Base-by-base conservation (phyloP, 2,797 vertebrate genomes). In the Tachyglossus aculeatus region DNA sequence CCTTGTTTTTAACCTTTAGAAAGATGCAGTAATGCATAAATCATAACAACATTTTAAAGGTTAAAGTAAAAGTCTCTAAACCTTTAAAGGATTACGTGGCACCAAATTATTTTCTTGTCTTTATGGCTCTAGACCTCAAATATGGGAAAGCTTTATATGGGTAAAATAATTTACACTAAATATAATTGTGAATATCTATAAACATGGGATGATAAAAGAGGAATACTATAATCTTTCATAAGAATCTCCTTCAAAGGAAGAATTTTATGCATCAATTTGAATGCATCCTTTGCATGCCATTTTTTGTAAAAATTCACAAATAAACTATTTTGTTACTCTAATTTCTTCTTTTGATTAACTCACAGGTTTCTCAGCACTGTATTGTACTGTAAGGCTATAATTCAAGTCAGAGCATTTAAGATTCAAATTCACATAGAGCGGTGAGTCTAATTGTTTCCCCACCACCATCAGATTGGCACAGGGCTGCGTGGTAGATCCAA, bases 1-100 rank as follows among this genome's bases (percentile, higher is more conserved):
- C 52, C 32, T 75, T 32, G 7, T 24, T 82, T 74, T 71, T 67
- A 82, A 85, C 37, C 22, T 86, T 84, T 77, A 48, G 18, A 73
- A 72, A 77, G 19, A 62, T 64, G 10, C 5, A 57, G 5, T 78
- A 58, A 69, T 56, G 4, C 39, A 72, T 62, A 77, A 78, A 67
- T 71, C 51, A 56, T 57, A 61, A 71, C 55, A 81, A 63, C 14
- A 52, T 0, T 6, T 19, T 61, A 78, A 80, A 82, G 22, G 19
- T 76, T 82, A 71, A 68, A 74, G 9, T 44, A 9, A 81, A 79
- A 77, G 5, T 44, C n/a, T 71, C 15, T 62, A 83, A 77, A 55
- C 19, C 19, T 55, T 68, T 69, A 61, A 56, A 55, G 7, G 2
- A 27, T 22, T 74, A 2, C 27, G 13, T 36, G 12, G 0, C 34